Conservation (phyloP, 2,888 invertebrate genomes). For the Clostera curtula region DNA sequence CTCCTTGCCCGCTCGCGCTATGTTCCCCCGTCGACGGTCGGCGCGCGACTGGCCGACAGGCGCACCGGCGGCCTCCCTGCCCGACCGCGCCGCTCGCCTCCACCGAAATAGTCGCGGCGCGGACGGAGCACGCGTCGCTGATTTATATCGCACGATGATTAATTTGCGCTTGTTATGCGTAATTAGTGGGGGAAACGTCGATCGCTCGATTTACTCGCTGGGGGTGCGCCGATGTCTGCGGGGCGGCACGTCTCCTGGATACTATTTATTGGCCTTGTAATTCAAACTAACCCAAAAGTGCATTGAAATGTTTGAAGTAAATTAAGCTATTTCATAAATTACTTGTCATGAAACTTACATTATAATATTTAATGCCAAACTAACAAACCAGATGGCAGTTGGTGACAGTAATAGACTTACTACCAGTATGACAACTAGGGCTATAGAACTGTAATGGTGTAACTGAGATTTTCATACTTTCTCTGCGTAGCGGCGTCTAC, state of each 20-base stretch:
- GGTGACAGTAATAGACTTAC: too few relatives aligned
- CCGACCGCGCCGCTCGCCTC: slow-evolving; percentile 43
- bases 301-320: too few relatives aligned
- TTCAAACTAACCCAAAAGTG: too few relatives aligned
- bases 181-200: slow-evolving; percentile 45
- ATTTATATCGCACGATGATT: slow-evolving; percentile 58
- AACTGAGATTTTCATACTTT: slow-evolving; percentile 46
- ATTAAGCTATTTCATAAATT: too few relatives aligned
- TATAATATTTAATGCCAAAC: too few relatives aligned
- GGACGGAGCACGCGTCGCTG: slow-evolving; percentile 40
- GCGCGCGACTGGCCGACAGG: slow-evolving; percentile 70
- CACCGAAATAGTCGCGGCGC: slow-evolving; percentile 59
- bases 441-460: too few relatives aligned
- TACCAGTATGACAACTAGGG: too few relatives aligned
- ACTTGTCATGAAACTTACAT: too few relatives aligned
- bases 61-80: too few relatives aligned
- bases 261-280: too few relatives aligned
- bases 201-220: slow-evolving; percentile 26
- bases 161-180: slow-evolving; percentile 53
- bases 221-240: slow-evolving; percentile 6
- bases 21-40: slow-evolving; percentile 54
- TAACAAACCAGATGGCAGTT: too few relatives aligned
- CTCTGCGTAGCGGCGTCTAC: slow-evolving; percentile 43
- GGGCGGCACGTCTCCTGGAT: too few relatives aligned
- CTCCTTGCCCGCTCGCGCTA: slow-evolving; percentile 32